Evolutionary conservation across 2,888 invertebrate genomes (phyloP), one percentile per base, ranked within the genome.

Genomic region (Mechanitis messenoides): DNA sequence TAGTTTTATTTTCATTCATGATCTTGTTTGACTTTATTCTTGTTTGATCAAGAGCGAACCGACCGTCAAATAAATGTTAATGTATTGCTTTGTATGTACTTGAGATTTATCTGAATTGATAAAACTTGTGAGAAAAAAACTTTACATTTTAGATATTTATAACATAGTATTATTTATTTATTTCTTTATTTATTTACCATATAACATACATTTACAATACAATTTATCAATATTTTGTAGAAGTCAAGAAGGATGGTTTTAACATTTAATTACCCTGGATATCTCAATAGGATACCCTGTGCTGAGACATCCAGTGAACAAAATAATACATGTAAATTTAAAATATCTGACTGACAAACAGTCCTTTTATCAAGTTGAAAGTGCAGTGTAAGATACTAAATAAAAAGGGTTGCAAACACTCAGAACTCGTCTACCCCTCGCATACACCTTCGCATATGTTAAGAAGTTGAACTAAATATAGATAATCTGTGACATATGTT

Each of bases 401-500:
- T 45, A 2, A 60, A 67, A 69, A 50, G 69, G 71, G 66, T 68
- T 65, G 58, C 60, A 61, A 61, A 31, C 47, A 47, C 50, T 50
- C 50, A 50, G 50, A 9, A 50, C 50, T 50, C 50, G 31, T 31
- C 50, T 31, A 31, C 50, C 50, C 50, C 50, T 72, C 72, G 68
- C 69, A 67, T 70, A 69, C 73, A 72, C 72, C 71, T 83, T 81
- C 80, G 83, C 88, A 87, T 88, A 87, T 89, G 88, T 50, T 50
- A 50, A 50, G 50, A 31, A 31, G 85, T 74, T 68, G 65, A 71
- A 78, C 86, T 89, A 89, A 84, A 89, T 87, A 84, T 89, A 89
- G 80, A 70, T 69, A 73, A 73, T 64, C 66, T 75, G 74, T 74
- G 74, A 74, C 87, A 88, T 80, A 88, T 88, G 88, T 83, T 85